phyloP scores from a whole-genome alignment of 2,113 vertebrate genomes.

The Eretmochelys imbricata region DNA sequence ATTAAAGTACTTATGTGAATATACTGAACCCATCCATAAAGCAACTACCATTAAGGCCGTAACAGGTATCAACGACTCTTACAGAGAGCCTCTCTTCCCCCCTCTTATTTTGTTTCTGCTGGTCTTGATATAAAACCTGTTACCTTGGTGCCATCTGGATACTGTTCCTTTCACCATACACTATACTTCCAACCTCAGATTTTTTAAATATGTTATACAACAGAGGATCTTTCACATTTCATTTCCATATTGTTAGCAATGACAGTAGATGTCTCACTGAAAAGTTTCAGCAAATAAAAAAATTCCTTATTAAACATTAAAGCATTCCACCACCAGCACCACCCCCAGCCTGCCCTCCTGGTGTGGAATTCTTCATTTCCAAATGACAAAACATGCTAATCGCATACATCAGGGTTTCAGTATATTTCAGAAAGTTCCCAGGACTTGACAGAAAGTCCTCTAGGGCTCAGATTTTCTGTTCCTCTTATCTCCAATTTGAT shows the following conservation, averaged over 20 bases:
- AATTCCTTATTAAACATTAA: neutral
- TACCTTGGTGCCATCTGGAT: conserved; percentile 70
- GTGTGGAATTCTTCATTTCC: neutral
- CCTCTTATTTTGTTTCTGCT: conserved; percentile 30
- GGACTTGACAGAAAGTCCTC: neutral
- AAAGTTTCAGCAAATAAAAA: conserved; percentile 23
- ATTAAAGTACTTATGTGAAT: conserved; percentile 65
- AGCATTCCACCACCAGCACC: neutral
- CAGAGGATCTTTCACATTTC: conserved; percentile 53
- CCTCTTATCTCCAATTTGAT: neutral
- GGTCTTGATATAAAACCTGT: conserved; percentile 64
- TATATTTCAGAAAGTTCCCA: neutral
- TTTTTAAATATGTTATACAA: conserved; percentile 4
- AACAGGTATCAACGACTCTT: conserved; percentile 51
- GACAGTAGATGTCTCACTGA: conserved; percentile 2
- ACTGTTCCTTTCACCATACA: conserved; percentile 42
- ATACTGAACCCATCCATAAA: conserved; percentile 41
- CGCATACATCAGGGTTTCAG: neutral
- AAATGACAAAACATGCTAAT: neutral
- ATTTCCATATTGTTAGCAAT: conserved; percentile 23
- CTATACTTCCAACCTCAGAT: conserved; percentile 7
- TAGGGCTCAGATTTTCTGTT: neutral
- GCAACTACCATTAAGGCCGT: conserved; percentile 37
- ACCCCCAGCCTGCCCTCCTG: neutral
- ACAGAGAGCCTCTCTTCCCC: conserved; percentile 9